phyloP scores from a whole-genome alignment of 2,797 vertebrate genomes.

The Philypnodon macrostomus region DNA sequence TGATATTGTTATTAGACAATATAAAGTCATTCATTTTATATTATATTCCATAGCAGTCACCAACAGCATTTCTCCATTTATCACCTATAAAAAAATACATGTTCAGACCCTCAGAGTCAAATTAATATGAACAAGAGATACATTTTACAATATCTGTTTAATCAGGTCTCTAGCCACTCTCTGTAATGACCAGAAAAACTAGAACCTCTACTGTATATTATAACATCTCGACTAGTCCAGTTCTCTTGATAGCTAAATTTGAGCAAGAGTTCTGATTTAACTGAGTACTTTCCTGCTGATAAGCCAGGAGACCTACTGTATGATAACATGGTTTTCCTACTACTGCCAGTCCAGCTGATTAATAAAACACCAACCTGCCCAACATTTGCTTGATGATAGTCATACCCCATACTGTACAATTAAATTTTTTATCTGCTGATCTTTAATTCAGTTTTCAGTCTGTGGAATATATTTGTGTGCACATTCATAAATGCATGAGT shows the following conservation, averaged over 20 bases:
- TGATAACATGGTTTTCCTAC: conserved; percentile 41
- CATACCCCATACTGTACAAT: conserved; percentile 15
- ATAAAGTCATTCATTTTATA: too few species aligned
- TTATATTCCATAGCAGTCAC: too few species aligned
- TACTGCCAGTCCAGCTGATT: conserved; percentile 46
- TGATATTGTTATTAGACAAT: too few species aligned
- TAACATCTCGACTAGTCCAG: conserved; percentile 65
- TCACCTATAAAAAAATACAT: too few species aligned
- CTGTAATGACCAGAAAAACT: conserved; percentile 64
- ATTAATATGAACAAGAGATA: conserved; percentile 72
- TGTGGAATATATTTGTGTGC: conserved; percentile 26
- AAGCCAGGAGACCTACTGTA: conserved; percentile 37
- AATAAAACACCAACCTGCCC: conserved; percentile 42
- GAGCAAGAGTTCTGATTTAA: conserved; percentile 56
- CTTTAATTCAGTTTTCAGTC: conserved; percentile 32
- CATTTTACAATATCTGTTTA: conserved; percentile 70
- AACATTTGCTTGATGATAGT: conserved; percentile 24
- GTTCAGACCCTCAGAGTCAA: conserved; percentile 67
- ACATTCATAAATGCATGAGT: conserved; percentile 62
- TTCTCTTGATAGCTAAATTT: conserved; percentile 59
- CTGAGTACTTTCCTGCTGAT: conserved; percentile 33
- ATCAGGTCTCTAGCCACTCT: conserved; percentile 65
- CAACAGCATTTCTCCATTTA: too few species aligned
- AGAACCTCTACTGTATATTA: conserved; percentile 68
- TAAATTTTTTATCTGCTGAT: conserved; percentile 19